Evolutionary conservation across 2,797 vertebrate genomes (phyloP).

Genomic region (Triplophysa yarkandensis): DNA sequence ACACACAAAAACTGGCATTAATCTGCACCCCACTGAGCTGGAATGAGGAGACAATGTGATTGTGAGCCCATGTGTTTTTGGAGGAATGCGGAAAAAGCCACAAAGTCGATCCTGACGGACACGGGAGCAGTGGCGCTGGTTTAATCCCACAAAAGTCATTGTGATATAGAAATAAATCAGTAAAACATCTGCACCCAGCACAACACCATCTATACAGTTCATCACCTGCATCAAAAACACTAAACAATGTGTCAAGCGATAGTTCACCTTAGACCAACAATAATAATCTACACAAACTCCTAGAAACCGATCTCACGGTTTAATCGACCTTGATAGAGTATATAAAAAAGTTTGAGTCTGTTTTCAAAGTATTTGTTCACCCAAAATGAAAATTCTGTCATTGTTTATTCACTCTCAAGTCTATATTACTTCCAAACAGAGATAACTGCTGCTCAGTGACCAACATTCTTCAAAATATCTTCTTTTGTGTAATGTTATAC

Average conservation of each 20-base stretch:
- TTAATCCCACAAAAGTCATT: slow-evolving; percentile 23
- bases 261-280: background rate
- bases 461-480: too few relatives aligned
- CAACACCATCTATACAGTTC: slow-evolving; percentile 8
- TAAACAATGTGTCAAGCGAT: background rate
- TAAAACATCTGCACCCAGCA: slow-evolving; percentile 3
- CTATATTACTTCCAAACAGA: too few relatives aligned
- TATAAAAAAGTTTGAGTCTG: too few relatives aligned
- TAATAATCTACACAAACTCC: background rate
- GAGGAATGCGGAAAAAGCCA: slow-evolving; percentile 12
- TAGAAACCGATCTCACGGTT: background rate
- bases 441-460: too few relatives aligned
- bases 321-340: background rate
- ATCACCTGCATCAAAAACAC: background rate
- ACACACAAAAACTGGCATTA: slow-evolving; percentile 47
- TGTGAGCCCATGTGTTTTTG: slow-evolving; percentile 22
- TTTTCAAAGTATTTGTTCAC: too few relatives aligned
- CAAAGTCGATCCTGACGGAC: slow-evolving; percentile 3
- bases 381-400: too few relatives aligned
- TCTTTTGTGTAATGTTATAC: too few relatives aligned
- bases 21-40: slow-evolving; percentile 60
- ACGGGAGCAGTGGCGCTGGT: background rate
- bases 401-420: too few relatives aligned
- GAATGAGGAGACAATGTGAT: slow-evolving; percentile 31
- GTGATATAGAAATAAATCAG: slow-evolving; percentile 16